Conservation (phyloP, 2,113 vertebrate species). For the Rynchops niger region DNA sequence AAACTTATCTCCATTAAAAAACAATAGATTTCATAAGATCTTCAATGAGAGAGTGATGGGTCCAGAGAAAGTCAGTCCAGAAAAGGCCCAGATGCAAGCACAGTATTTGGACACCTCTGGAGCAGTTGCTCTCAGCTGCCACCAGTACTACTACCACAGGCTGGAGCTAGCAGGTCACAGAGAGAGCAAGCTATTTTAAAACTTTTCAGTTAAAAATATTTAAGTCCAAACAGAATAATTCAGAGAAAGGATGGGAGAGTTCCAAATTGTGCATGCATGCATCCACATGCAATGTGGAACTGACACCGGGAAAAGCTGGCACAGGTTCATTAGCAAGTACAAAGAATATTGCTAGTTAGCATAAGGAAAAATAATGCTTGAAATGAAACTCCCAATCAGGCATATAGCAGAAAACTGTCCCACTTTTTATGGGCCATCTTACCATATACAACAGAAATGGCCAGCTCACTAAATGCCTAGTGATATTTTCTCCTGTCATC, state of each 20-base stretch:
- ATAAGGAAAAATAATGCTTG: not conserved
- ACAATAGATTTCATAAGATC: not conserved
- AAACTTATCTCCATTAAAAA: not conserved
- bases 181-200: not conserved
- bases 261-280: not conserved
- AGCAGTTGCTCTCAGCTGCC: not conserved
- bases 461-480: conserved; percentile 90
- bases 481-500: conserved; percentile 89
- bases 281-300: not conserved
- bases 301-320: not conserved
- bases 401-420: not conserved
- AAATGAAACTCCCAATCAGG: not conserved
- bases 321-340: not conserved
- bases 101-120: not conserved
- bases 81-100: not conserved
- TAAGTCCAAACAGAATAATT: not conserved
- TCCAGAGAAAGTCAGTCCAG: not conserved
- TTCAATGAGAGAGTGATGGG: not conserved
- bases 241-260: not conserved
- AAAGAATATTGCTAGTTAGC: not conserved
- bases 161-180: not conserved
- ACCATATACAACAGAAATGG: conserved; percentile 94
- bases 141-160: not conserved
- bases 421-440: conserved; percentile 45
- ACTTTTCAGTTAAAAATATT: not conserved